Percentiles rank a stretch among this genome's conserved stretches.
Evolutionary conservation across 2,797 vertebrate species (phyloP).

Genomic region (Vipera ursinii): DNA sequence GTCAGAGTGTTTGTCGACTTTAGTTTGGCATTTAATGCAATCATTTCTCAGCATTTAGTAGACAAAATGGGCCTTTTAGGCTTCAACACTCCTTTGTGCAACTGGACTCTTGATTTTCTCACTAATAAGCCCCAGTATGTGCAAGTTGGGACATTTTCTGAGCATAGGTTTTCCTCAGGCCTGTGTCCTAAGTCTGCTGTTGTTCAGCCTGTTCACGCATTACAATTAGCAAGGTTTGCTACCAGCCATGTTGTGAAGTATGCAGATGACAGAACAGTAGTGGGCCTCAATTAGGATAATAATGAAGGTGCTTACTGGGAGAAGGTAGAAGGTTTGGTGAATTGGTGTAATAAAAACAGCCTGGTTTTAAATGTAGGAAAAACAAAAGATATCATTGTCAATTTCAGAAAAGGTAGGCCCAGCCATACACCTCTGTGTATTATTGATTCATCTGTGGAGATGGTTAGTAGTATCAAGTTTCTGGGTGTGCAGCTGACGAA

Average conservation of each 20-base stretch:
- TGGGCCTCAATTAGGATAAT: not conserved
- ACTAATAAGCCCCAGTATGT: not conserved
- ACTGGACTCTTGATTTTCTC: not conserved
- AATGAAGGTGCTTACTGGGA: not conserved
- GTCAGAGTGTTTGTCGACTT: not conserved
- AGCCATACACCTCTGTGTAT: not conserved
- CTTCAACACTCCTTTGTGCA: not conserved
- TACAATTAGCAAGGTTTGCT: not conserved
- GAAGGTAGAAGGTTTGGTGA: not conserved
- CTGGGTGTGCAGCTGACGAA: not conserved
- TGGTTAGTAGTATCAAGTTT: not conserved
- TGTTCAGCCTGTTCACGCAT: not conserved
- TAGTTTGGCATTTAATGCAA: no score
- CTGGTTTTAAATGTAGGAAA: not conserved
- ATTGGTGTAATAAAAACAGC: not conserved
- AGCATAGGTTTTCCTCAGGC: not conserved
- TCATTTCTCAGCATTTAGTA: no score
- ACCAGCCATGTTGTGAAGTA: not conserved
- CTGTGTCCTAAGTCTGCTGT: not conserved
- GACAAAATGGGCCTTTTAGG: not conserved
- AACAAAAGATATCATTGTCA: not conserved
- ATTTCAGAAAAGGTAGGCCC: not conserved
- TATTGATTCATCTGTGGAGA: not conserved
- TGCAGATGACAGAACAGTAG: no score
- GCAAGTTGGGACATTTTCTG: not conserved